phyloP scores from a whole-genome alignment of 2,888 invertebrate genomes.

The Eurytoma adleriae region DNA sequence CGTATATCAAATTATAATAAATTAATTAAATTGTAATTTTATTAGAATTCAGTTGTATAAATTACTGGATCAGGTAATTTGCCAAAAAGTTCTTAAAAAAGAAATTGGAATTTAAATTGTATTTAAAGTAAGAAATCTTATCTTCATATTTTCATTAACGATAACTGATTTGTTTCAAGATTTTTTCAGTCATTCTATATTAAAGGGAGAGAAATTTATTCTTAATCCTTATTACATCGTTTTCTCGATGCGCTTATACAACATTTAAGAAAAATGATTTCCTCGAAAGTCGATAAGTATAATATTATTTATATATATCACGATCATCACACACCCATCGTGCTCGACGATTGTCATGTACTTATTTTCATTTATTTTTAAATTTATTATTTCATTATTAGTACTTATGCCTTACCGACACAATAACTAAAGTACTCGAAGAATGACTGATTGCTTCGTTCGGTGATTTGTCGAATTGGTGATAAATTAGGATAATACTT shows the following conservation, averaged over 20 bases:
- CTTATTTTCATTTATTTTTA: constrained; percentile 20
- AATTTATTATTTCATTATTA: constrained; percentile 7
- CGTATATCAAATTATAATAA: no score
- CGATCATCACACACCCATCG: constrained; percentile 49
- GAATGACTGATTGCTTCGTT: constrained; percentile 41
- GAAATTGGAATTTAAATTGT: no score
- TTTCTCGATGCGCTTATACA: constrained; percentile 16
- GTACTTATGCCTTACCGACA: background rate
- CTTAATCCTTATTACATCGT: background rate
- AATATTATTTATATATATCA: constrained; percentile 34
- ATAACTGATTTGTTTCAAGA: no score
- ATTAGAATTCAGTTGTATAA: no score
- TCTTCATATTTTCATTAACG: no score
- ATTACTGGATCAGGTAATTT: no score
- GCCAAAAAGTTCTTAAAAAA: no score
- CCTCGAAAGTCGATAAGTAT: constrained; percentile 34
- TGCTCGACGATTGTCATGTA: constrained; percentile 54
- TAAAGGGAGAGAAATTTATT: background rate
- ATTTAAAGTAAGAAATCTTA: no score
- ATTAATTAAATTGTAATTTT: no score
- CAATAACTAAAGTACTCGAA: constrained; percentile 12
- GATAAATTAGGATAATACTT: constrained; percentile 1
- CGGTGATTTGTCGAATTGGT: background rate
- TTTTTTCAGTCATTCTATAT: no score
- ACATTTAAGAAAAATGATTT: constrained; percentile 44